Evolutionary conservation across 2,113 vertebrate species (phyloP), one percentile per base, ranked within the genome.

Genomic region (Rhadina sibilatrix): DNA sequence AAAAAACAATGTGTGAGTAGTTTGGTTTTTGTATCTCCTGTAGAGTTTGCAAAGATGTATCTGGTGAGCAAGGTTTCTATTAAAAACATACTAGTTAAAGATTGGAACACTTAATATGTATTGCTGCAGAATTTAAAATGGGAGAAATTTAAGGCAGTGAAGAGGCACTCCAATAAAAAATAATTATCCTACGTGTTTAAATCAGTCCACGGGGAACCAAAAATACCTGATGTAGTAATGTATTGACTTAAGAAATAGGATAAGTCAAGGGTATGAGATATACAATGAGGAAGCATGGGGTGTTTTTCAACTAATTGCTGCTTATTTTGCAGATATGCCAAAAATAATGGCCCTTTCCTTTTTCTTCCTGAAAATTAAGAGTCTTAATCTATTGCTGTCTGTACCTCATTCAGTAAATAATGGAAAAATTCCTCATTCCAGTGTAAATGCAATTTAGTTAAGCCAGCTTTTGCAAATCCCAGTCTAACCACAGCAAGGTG

Each of bases 221-320:
- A 98, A 97, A 82, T 87, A 92, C 93, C 96, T 97, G 97, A 97
- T 97, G 86, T 90, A 97, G 92, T 94, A 96, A 96, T 96, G 86
- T 96, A 98, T 97, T 97, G 97, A 98, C 98, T 97, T 92, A 95
- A 95, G 95, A 96, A 96, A 94, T 28, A 96, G 83, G 83, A 53
- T 96, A 96, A 96, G 96, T 97, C 97, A 97, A 96, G 93, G 85
- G 33, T 97, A 94, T 97, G 97, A 97, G 91, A 97, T 77, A 97
- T 59, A 97, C 93, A 96, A 2, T 24, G 53, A 96, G 79, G 88
- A 95, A 94, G 95, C 66, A 64, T 86, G 68, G 68, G 84, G 91
- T 85, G 87, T 97, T 97, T 91, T 96, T 97, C 96, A 96, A 90
- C 86, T 66, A 83, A 87, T 96, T 95, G 78, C 89, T 97, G 96